These are phyloP conservation scores for Grantiella picta DNA, from an alignment of 2,113 vertebrate species.

Conservation along the genomic window DNA sequence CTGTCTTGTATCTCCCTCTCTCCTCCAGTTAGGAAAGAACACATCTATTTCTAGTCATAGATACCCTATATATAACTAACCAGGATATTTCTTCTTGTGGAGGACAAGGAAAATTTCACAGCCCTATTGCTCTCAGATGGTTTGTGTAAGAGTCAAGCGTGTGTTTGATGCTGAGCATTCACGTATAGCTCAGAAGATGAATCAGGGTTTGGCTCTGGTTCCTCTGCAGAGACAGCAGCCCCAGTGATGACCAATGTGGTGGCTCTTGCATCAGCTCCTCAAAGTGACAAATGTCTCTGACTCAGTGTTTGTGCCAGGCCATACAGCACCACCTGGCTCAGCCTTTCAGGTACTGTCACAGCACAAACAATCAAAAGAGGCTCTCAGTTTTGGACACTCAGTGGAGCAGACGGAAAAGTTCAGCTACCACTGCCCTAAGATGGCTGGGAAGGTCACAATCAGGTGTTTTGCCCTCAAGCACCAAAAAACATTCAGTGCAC, in stretches of 20 bases:
- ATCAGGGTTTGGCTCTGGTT: neutral
- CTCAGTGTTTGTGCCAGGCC: neutral
- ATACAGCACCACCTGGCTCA: constrained; percentile 3
- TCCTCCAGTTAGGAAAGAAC: neutral
- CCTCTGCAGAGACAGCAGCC: neutral
- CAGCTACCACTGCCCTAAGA: neutral
- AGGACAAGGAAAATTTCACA: neutral
- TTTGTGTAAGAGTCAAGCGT: neutral
- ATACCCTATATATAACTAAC: neutral
- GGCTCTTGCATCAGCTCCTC: neutral
- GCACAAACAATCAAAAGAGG: neutral
- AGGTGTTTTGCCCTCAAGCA: neutral
- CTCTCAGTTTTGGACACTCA: neutral
- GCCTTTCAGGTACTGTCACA: neutral
- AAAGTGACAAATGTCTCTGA: neutral
- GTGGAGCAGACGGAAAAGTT: neutral
- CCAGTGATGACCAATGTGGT: neutral
- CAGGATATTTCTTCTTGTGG: neutral
- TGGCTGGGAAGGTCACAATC: neutral
- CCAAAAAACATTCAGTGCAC: neutral
- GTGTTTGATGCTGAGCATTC: neutral
- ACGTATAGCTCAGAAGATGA: neutral
- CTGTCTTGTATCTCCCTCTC: neutral
- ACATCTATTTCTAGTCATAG: neutral
- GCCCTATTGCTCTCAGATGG: neutral